Conservation (phyloP, 2,888 invertebrate genomes). For the Drosophila anomalata region DNA sequence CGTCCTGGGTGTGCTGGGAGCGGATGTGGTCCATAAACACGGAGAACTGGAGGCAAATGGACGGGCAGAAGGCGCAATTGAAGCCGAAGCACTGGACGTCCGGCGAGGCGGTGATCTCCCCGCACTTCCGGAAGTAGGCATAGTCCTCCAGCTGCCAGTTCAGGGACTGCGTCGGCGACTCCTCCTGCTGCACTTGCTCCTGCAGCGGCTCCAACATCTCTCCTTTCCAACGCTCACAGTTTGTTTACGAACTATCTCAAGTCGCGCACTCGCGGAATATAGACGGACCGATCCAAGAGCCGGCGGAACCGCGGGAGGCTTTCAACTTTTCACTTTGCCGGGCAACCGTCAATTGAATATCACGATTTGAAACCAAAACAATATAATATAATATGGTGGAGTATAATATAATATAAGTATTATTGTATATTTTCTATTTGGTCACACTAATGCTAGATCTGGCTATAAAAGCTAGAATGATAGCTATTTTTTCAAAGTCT, state of each 20-base stretch:
- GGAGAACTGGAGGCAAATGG: slow-evolving; percentile 77
- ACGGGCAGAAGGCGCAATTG: slow-evolving; percentile 77
- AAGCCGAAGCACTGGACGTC: slow-evolving; percentile 78
- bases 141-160: slow-evolving; percentile 78
- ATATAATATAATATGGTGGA: no score
- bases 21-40: slow-evolving; percentile 77
- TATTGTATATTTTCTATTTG: no score
- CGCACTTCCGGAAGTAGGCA: slow-evolving; percentile 77
- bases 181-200: slow-evolving; percentile 36
- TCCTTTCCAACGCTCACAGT: background rate
- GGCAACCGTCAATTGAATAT: background rate
- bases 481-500: no score
- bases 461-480: no score
- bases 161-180: slow-evolving; percentile 45
- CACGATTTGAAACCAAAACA: no score
- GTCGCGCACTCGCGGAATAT: slow-evolving; percentile 23
- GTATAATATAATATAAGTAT: no score
- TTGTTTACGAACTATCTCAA: background rate
- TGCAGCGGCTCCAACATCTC: slow-evolving; percentile 39
- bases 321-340: no score
- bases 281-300: slow-evolving; percentile 21
- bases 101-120: slow-evolving; percentile 80
- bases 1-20: slow-evolving; percentile 70
- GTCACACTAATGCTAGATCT: no score
- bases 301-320: slow-evolving; percentile 25